Evolutionary conservation across 2,797 vertebrate species (phyloP).

Genomic region (Rhodeus uyekii): DNA sequence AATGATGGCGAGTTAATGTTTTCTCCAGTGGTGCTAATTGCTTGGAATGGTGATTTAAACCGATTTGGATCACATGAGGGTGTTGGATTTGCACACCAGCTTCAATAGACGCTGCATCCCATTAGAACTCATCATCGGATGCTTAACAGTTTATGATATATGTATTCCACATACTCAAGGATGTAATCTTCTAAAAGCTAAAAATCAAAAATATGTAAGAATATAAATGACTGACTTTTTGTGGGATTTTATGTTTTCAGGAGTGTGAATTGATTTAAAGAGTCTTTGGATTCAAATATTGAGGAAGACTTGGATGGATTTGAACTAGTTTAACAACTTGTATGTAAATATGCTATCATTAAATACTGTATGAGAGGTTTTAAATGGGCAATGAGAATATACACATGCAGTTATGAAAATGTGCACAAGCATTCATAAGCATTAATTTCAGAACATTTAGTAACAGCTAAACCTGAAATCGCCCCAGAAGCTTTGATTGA

Average conservation of each 20-base stretch:
- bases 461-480: background rate
- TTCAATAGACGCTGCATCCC: background rate
- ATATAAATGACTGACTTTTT: background rate
- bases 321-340: constrained; percentile 1
- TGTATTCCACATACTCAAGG: background rate
- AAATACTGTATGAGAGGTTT: constrained; percentile 32
- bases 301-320: background rate
- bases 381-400: background rate
- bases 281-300: background rate
- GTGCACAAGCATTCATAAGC: background rate
- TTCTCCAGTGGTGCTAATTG: constrained; percentile 20
- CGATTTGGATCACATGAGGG: background rate
- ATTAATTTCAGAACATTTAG: background rate
- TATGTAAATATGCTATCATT: constrained; percentile 21
- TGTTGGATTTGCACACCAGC: constrained; percentile 7
- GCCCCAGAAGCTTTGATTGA: background rate
- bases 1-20: background rate
- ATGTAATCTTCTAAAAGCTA: background rate
- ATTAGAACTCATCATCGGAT: background rate
- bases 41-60: background rate
- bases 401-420: background rate
- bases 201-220: constrained; percentile 2
- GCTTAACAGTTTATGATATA: background rate
- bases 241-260: background rate
- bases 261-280: background rate